phyloP scores from a whole-genome alignment of 2,113 vertebrate genomes.

The Megalops atlanticus region DNA sequence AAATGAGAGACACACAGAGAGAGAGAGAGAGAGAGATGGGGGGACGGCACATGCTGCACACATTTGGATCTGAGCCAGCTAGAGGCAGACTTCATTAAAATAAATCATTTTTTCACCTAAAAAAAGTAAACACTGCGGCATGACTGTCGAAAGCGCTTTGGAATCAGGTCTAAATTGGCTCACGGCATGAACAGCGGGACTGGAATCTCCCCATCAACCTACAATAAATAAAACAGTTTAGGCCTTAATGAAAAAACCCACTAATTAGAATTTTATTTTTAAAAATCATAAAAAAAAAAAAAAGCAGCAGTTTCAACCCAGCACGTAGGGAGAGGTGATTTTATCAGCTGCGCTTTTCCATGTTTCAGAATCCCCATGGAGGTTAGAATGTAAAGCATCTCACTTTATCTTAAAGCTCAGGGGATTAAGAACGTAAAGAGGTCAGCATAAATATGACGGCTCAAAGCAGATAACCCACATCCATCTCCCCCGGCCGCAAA shows the following conservation, averaged over 20 bases:
- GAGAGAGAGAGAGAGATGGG: not conserved
- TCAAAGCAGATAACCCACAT: not conserved
- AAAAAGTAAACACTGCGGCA: conserved; percentile 60
- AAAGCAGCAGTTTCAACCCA: conserved; percentile 41
- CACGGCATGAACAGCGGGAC: conserved; percentile 55
- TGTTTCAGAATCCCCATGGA: not conserved
- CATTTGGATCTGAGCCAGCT: conserved; percentile 64
- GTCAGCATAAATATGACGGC: not conserved
- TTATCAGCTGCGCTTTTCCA: not conserved
- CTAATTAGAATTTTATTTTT: conserved; percentile 61
- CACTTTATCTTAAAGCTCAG: not conserved
- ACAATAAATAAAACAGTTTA: conserved; percentile 70
- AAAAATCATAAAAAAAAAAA: conserved; percentile 56
- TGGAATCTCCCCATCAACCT: conserved; percentile 63
- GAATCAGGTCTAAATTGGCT: conserved; percentile 62
- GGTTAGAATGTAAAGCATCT: not conserved
- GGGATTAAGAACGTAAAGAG: not conserved
- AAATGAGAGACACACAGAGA: not conserved
- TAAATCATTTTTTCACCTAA: conserved; percentile 71
- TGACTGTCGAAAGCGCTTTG: conserved; percentile 52
- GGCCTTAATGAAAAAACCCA: conserved; percentile 49
- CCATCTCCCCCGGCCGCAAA: not conserved
- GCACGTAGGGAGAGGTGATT: conserved; percentile 36
- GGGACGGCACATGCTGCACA: conserved; percentile 52
- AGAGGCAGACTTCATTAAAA: conserved; percentile 57